Conservation (phyloP, 2,797 vertebrate genomes). For the Mycteria americana region DNA sequence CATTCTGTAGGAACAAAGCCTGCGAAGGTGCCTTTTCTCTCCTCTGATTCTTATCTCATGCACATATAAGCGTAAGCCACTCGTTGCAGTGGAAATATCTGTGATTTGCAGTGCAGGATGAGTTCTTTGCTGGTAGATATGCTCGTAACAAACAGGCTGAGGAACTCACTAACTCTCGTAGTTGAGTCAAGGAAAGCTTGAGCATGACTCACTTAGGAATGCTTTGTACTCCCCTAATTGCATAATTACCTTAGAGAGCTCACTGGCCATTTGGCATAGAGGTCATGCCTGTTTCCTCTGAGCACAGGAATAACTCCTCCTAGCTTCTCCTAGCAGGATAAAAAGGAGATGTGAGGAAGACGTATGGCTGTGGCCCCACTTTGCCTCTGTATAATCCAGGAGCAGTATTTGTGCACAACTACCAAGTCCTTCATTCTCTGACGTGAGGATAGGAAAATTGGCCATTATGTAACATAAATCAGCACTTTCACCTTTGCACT, state of each 20-base stretch:
- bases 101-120: background rate
- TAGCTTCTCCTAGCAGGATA: background rate
- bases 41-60: background rate
- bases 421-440: background rate
- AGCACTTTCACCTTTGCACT: background rate
- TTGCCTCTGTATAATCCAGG: background rate
- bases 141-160: background rate
- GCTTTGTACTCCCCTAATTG: conserved; percentile 61
- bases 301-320: conserved; percentile 10
- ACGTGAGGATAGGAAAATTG: background rate
- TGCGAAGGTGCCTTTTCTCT: background rate
- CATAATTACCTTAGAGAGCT: conserved; percentile 49
- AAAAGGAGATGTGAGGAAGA: conserved; percentile 11
- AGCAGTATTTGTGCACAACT: background rate
- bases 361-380: background rate
- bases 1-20: background rate
- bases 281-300: conserved; percentile 50
- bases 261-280: conserved; percentile 46
- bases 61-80: background rate
- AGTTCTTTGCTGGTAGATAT: background rate
- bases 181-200: conserved; percentile 5
- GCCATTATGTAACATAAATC: background rate
- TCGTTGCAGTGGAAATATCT: background rate
- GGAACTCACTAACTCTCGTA: background rate
- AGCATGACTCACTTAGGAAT: conserved; percentile 58